phyloP scores from a whole-genome alignment of 2,888 invertebrate species.

The Tridacna gigas region DNA sequence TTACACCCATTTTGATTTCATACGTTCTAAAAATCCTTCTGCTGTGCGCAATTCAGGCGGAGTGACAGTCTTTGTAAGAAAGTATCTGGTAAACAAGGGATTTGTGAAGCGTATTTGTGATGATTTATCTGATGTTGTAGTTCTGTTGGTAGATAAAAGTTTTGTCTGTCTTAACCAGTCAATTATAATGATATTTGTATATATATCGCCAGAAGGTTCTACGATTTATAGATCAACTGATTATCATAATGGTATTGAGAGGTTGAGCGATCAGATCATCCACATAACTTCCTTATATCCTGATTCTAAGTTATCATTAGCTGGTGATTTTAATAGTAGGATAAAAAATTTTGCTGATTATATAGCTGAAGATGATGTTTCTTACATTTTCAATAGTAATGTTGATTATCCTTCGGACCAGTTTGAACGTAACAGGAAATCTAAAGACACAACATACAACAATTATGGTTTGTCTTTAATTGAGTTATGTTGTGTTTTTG shows the following conservation, averaged over 20 bases:
- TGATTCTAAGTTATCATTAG: neutral
- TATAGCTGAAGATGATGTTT: slow-evolving; percentile 26
- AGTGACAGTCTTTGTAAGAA: neutral
- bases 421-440: slow-evolving; percentile 2
- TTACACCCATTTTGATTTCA: slow-evolving; percentile 8
- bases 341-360: slow-evolving; percentile 25
- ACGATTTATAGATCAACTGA: neutral
- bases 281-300: neutral
- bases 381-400: slow-evolving; percentile 10
- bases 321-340: slow-evolving; percentile 27
- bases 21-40: neutral
- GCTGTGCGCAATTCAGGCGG: slow-evolving; percentile 8
- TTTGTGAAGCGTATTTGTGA: slow-evolving; percentile 1
- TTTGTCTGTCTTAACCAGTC: neutral
- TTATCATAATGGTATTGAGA: slow-evolving; percentile 15
- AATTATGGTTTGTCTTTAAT: slow-evolving; percentile 22
- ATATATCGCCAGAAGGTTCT: slow-evolving; percentile 16
- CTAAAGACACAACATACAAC: slow-evolving; percentile 23
- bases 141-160: neutral
- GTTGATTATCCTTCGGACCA: slow-evolving; percentile 20
- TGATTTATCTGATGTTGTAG: neutral
- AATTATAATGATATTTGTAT: slow-evolving; percentile 8
- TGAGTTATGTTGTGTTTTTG: slow-evolving; percentile 29
- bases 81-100: neutral
- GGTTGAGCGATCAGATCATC: neutral